Conservation (phyloP, 30 jellyfish, hydroid and myxozoan genomes). For the Hydractinia symbiolongicarpus region DNA sequence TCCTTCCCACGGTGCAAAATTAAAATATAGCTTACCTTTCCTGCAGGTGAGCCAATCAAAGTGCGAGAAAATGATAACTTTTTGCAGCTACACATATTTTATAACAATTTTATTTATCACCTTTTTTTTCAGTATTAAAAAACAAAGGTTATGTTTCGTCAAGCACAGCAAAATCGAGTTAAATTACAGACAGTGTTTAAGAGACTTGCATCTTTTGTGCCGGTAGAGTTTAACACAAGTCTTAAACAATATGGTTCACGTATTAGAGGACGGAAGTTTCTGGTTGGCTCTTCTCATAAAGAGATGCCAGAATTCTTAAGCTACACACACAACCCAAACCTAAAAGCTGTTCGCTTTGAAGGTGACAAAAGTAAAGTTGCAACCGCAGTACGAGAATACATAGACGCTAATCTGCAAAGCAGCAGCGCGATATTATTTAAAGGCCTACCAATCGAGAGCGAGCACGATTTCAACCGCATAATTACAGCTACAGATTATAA, state of each 20-base stretch:
- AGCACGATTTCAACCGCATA: slow-evolving; percentile 47
- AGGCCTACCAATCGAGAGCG: slow-evolving; percentile 38
- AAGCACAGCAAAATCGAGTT: too few relatives aligned
- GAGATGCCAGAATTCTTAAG: slow-evolving; percentile 43
- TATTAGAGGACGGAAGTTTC: slow-evolving; percentile 42
- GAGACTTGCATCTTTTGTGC: too few relatives aligned
- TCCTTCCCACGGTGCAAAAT: too few relatives aligned
- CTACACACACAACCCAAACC: slow-evolving; percentile 43
- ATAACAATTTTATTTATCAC: too few relatives aligned
- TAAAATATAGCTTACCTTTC: too few relatives aligned
- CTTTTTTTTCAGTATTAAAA: too few relatives aligned
- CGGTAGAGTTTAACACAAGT: too few relatives aligned
- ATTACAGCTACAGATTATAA: slow-evolving; percentile 33
- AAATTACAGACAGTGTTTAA: too few relatives aligned
- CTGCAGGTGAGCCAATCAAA: too few relatives aligned
- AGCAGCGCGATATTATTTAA: slow-evolving; percentile 59
- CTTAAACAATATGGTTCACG: not conserved
- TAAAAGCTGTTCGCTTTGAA: slow-evolving; percentile 34
- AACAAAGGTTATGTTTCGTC: too few relatives aligned
- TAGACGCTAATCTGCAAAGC: slow-evolving; percentile 32
- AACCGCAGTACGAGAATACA: slow-evolving; percentile 34
- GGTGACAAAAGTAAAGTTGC: slow-evolving; percentile 42
- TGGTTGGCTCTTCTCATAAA: slow-evolving; percentile 49
- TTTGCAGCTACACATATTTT: too few relatives aligned
- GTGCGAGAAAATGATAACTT: too few relatives aligned